Conservation (phyloP, 2,113 vertebrate genomes). For the Andinoacara biseriatus region DNA sequence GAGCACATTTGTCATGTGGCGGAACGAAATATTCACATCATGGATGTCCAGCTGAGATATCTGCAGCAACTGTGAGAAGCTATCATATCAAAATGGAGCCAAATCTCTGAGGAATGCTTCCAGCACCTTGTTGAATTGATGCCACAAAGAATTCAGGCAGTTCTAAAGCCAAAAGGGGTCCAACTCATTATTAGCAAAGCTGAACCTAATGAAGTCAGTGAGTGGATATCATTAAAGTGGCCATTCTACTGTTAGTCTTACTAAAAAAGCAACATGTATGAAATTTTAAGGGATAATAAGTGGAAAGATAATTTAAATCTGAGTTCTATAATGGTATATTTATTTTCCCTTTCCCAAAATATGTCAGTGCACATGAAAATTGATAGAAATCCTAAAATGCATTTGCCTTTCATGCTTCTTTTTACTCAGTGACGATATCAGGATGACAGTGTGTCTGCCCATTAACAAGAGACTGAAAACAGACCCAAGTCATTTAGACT, state of each 20-base stretch:
- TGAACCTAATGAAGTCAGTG: background rate
- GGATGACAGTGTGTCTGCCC: constrained; percentile 37
- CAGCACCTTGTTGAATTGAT: no score
- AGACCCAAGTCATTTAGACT: constrained; percentile 12
- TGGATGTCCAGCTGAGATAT: background rate
- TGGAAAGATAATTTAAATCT: background rate
- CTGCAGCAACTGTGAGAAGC: background rate
- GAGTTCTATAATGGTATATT: background rate
- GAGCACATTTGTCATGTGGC: background rate
- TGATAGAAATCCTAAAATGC: constrained; percentile 1
- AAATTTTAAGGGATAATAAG: background rate
- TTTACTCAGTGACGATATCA: constrained; percentile 46
- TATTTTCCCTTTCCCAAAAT: background rate
- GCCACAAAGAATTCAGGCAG: no score
- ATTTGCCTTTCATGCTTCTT: constrained; percentile 23
- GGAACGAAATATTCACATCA: background rate
- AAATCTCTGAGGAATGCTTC: no score
- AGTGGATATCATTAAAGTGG: background rate
- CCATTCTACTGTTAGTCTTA: background rate
- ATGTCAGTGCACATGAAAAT: background rate
- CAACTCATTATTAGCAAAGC: background rate
- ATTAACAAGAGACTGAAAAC: constrained; percentile 43
- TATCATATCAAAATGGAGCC: background rate
- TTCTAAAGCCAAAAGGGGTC: no score
- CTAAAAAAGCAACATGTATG: background rate